Percentiles rank a stretch among this genome's conserved stretches.
These are phyloP conservation scores for Blera fallax DNA, from an alignment of 2,888 invertebrate species.

Conservation along the genomic window DNA sequence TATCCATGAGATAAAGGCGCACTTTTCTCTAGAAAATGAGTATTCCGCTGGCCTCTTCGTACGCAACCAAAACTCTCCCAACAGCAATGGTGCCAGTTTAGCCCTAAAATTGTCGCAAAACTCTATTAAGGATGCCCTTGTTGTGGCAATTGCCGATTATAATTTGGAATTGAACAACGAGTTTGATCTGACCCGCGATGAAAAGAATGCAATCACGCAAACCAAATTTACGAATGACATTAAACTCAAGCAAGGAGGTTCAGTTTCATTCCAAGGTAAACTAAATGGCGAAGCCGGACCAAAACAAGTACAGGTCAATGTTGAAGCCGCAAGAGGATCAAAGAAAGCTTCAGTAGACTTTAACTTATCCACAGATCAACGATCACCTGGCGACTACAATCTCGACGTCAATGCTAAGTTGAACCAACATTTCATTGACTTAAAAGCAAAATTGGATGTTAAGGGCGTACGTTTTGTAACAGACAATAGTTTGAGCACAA, in stretches of 20 bases:
- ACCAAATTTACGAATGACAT: constrained; percentile 74
- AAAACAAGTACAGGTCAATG: constrained; percentile 84
- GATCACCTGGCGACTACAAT: constrained; percentile 82
- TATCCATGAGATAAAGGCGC: constrained; percentile 74
- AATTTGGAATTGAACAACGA: constrained; percentile 66
- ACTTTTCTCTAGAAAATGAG: constrained; percentile 75
- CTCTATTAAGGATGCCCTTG: constrained; percentile 71
- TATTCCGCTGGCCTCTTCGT: constrained; percentile 76
- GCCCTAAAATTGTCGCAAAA: constrained; percentile 70
- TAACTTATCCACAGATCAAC: constrained; percentile 81
- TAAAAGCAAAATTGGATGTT: constrained; percentile 77
- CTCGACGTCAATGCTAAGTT: constrained; percentile 84
- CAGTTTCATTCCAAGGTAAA: constrained; percentile 75
- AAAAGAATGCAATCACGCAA: constrained; percentile 43
- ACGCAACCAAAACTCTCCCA: constrained; percentile 75
- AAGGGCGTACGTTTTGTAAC: constrained; percentile 78
- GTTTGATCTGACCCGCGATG: constrained; percentile 73
- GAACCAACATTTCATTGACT: constrained; percentile 78
- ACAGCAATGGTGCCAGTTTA: constrained; percentile 76
- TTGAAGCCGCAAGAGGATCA: constrained; percentile 84
- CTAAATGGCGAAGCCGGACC: constrained; percentile 84
- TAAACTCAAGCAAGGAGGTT: constrained; percentile 72
- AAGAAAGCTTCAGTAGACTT: constrained; percentile 83
- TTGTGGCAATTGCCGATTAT: constrained; percentile 75
- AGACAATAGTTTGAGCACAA: constrained; percentile 77